These are phyloP conservation scores for Melipona bicolor DNA, from an alignment of 2,888 invertebrate species.

Conservation along the genomic window DNA sequence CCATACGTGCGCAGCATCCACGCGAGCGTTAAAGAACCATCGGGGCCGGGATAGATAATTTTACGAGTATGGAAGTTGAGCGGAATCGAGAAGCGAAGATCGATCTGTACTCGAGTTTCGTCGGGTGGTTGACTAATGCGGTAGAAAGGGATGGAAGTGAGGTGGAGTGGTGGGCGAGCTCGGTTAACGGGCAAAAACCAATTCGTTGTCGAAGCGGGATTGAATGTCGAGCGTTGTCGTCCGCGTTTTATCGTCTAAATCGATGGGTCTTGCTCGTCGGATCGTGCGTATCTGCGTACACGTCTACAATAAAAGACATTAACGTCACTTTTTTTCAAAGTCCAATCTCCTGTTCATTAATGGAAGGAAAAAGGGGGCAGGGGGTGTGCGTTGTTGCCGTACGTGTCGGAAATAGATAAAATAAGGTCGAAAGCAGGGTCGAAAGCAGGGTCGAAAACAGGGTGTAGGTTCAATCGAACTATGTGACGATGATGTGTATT, in stretches of 20 bases:
- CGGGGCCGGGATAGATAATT: conserved; percentile 26
- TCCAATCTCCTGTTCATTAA: conserved; percentile 19
- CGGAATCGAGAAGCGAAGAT: conserved; percentile 63
- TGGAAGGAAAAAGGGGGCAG: not conserved
- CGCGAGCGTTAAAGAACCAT: conserved; percentile 18
- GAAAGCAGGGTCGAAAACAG: too few relatives aligned
- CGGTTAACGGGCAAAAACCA: conserved; percentile 71
- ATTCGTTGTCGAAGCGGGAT: conserved; percentile 69
- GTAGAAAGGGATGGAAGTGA: conserved; percentile 21
- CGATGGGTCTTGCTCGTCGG: conserved; percentile 39
- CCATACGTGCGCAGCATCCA: not conserved
- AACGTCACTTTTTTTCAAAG: conserved; percentile 21
- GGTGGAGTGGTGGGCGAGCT: conserved; percentile 42
- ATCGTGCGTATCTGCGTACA: conserved; percentile 27
- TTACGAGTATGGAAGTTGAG: conserved; percentile 55
- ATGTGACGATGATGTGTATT: not conserved
- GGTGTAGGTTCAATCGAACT: conserved; percentile 13
- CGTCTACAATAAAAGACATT: conserved; percentile 30
- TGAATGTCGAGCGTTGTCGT: conserved; percentile 68
- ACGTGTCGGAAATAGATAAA: not conserved
- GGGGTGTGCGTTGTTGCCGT: not conserved
- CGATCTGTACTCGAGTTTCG: conserved; percentile 69
- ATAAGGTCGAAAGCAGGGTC: conserved; percentile 1
- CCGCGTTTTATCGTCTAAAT: conserved; percentile 64
- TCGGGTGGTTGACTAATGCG: conserved; percentile 67